Evolutionary conservation across 2,888 invertebrate genomes (phyloP).

Genomic region (Erebia ligea): DNA sequence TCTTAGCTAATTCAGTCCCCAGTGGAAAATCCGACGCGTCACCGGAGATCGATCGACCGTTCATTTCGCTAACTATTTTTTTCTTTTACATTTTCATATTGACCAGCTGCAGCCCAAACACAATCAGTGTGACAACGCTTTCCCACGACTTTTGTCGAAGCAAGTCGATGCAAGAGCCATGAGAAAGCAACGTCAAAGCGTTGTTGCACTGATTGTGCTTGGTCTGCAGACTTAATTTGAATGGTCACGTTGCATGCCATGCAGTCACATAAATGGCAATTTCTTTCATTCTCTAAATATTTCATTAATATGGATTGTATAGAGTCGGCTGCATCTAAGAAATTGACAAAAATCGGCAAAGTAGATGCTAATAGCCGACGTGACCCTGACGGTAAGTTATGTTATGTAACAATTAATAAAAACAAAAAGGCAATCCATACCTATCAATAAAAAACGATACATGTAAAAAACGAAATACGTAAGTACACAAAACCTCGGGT

Average conservation of each 20-base stretch:
- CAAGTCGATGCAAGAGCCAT: no score
- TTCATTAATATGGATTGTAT: neutral
- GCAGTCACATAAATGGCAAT: neutral
- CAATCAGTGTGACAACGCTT: no score
- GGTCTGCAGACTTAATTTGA: slow-evolving; percentile 49
- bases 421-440: neutral
- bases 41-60: slow-evolving; percentile 80
- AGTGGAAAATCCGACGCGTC: slow-evolving; percentile 80
- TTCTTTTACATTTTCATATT: slow-evolving; percentile 72
- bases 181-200: no score
- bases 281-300: neutral
- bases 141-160: no score
- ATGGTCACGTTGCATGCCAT: slow-evolving; percentile 23
- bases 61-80: slow-evolving; percentile 69
- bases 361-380: no score
- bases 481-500: slow-evolving; percentile 80
- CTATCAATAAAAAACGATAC: slow-evolving; percentile 35
- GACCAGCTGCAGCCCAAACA: slow-evolving; percentile 50
- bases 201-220: no score
- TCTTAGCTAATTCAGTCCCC: slow-evolving; percentile 81
- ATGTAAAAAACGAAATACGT: slow-evolving; percentile 72
- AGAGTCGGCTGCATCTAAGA: no score
- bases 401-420: neutral
- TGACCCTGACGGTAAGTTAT: neutral
- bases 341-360: no score